Evolutionary conservation across 2,888 invertebrate genomes (phyloP).

Genomic region (Athalia rosae): DNA sequence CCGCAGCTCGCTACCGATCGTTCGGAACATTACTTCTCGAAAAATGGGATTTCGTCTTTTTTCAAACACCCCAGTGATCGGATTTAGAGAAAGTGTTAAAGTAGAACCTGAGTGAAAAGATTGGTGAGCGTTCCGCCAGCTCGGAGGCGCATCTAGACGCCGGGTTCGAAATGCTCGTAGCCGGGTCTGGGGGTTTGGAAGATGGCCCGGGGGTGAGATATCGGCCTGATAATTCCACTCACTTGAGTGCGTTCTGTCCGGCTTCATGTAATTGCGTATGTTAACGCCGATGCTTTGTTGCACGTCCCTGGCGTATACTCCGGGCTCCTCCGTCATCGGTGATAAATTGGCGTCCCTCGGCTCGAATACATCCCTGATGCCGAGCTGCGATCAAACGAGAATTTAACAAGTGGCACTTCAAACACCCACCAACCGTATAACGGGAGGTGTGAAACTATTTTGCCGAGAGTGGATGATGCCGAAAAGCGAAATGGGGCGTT

Average conservation of each 20-base stretch:
- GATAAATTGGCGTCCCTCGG: slow-evolving; percentile 86
- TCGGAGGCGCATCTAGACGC: slow-evolving; percentile 36
- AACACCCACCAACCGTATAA: background rate
- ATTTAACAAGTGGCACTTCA: background rate
- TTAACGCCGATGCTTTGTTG: slow-evolving; percentile 90
- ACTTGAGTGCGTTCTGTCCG: slow-evolving; percentile 69
- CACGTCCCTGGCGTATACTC: slow-evolving; percentile 87
- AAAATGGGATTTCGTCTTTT: no score
- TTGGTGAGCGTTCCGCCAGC: slow-evolving; percentile 61
- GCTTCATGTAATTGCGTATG: slow-evolving; percentile 84
- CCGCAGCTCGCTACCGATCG: background rate
- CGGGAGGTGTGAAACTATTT: background rate
- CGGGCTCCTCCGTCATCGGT: slow-evolving; percentile 85
- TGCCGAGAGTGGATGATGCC: no score
- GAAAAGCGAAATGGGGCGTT: no score
- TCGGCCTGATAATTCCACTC: slow-evolving; percentile 55
- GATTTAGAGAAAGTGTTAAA: slow-evolving; percentile 55
- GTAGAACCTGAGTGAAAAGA: slow-evolving; percentile 60
- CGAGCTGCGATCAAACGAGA: slow-evolving; percentile 77
- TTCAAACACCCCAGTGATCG: background rate
- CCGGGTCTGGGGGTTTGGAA: slow-evolving; percentile 33
- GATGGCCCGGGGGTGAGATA: slow-evolving; percentile 22
- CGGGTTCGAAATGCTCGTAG: slow-evolving; percentile 28
- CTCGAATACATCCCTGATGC: slow-evolving; percentile 86
- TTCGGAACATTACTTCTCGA: no score